These are phyloP conservation scores for Haliclystus octoradiatus DNA, from an alignment of 30 jellyfish, hydroid and myxozoan genomes.

Conservation along the genomic window DNA sequence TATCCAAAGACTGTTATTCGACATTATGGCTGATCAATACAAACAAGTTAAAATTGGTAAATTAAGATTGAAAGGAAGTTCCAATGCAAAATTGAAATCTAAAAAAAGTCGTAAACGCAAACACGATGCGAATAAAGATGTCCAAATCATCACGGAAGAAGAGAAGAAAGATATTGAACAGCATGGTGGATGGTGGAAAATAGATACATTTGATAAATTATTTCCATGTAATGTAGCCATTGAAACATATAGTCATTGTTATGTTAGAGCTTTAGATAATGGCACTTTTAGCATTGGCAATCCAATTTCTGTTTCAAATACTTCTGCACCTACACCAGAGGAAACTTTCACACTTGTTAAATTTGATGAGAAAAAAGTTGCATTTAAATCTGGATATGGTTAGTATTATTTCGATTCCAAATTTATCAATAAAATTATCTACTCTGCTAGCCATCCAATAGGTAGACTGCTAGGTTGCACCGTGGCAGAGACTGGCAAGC, in stretches of 20 bases:
- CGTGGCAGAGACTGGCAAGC: too few species aligned
- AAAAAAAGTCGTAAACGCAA: conserved; percentile 6
- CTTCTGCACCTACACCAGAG: conserved; percentile 45
- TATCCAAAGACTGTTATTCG: too few species aligned
- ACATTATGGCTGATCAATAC: too few species aligned
- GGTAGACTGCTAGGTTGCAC: background rate
- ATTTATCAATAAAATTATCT: background rate
- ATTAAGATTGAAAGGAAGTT: conserved; percentile 53
- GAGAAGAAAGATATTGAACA: conserved; percentile 54
- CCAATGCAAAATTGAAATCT: conserved; percentile 27
- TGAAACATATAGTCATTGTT: conserved; percentile 37
- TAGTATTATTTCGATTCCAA: background rate
- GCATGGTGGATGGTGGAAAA: conserved; percentile 98
- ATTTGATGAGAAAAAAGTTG: conserved; percentile 59
- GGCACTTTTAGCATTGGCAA: conserved; percentile 71
- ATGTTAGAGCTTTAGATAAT: conserved; percentile 63
- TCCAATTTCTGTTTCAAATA: conserved; percentile 15
- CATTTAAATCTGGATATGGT: conserved; percentile 94
- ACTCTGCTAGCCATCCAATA: background rate
- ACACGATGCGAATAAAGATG: background rate
- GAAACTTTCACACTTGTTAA: conserved; percentile 64
- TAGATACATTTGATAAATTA: conserved; percentile 44
- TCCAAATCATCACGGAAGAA: conserved; percentile 13
- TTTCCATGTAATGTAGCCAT: conserved; percentile 63
- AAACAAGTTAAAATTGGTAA: conserved; percentile 81